A percentile compares a stretch with the other conserved stretches of the same genome.
phyloP scores from a whole-genome alignment of 92 coral and sea anemone species.

The Bergia sp. region DNA sequence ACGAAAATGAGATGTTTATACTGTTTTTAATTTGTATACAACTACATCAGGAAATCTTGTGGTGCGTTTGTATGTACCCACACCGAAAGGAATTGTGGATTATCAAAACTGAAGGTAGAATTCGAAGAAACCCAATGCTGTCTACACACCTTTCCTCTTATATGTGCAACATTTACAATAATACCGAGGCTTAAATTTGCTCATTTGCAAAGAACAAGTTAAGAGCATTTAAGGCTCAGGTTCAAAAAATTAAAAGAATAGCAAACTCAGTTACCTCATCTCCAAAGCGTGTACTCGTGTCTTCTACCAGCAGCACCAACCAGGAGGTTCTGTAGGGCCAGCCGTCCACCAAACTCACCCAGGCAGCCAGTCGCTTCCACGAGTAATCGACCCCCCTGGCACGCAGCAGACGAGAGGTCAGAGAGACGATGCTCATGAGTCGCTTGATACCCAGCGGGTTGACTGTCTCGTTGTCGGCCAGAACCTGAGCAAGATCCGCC shows the following conservation, averaged over 20 bases:
- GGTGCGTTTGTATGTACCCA: too few relatives aligned
- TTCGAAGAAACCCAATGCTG: too few relatives aligned
- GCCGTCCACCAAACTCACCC: slow-evolving; percentile 97
- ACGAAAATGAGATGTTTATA: too few relatives aligned
- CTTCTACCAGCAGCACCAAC: slow-evolving; percentile 92
- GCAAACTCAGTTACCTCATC: slow-evolving; percentile 47
- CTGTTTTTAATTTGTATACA: too few relatives aligned
- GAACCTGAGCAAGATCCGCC: slow-evolving; percentile 94
- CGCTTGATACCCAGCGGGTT: slow-evolving; percentile 98
- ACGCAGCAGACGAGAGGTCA: slow-evolving; percentile 96
- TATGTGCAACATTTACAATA: too few relatives aligned
- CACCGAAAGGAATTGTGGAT: too few relatives aligned
- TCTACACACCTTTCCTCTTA: too few relatives aligned
- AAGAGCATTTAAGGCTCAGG: too few relatives aligned
- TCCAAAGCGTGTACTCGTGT: slow-evolving; percentile 71
- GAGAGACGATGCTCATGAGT: slow-evolving; percentile 86
- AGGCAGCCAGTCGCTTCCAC: slow-evolving; percentile 97
- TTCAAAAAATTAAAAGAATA: background rate
- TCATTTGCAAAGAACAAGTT: too few relatives aligned
- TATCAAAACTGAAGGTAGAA: too few relatives aligned
- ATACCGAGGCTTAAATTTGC: too few relatives aligned
- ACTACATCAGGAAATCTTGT: too few relatives aligned
- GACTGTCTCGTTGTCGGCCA: slow-evolving; percentile 96
- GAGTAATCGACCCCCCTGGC: slow-evolving; percentile 89
- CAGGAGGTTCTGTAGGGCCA: slow-evolving; percentile 99